A percentile compares a stretch with the other conserved stretches of the same genome.
Evolutionary conservation across 53 echinoderm and acorn worm genomes (phyloP).

Genomic region (Hippasteria phrygiana): DNA sequence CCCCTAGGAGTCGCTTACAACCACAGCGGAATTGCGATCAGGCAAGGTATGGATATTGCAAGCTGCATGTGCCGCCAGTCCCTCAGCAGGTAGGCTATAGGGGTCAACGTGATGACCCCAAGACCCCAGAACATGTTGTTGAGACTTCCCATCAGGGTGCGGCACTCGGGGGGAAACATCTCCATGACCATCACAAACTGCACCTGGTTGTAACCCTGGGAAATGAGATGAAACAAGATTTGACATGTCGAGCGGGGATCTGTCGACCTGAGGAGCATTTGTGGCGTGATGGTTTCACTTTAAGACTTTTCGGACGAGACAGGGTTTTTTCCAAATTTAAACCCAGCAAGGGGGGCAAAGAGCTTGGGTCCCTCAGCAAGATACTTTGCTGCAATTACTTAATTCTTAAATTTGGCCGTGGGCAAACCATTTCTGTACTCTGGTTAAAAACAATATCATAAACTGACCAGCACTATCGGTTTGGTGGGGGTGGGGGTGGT

Average conservation of each 20-base stretch:
- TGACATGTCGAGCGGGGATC: neutral
- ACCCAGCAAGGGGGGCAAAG: too few relatives aligned
- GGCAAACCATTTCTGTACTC: too few relatives aligned
- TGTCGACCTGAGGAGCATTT: too few relatives aligned
- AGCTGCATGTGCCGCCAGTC: slow-evolving; percentile 66
- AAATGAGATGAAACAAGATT: neutral
- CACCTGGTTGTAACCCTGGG: slow-evolving; percentile 27
- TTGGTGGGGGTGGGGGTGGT: too few relatives aligned
- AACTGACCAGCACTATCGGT: too few relatives aligned
- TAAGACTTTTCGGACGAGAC: too few relatives aligned
- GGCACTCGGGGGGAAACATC: slow-evolving; percentile 66
- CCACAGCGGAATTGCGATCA: slow-evolving; percentile 50
- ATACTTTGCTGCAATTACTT: too few relatives aligned
- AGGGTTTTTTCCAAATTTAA: too few relatives aligned
- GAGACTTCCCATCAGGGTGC: slow-evolving; percentile 48
- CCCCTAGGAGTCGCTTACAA: slow-evolving; percentile 35
- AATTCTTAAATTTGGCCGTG: too few relatives aligned
- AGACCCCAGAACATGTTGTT: slow-evolving; percentile 63
- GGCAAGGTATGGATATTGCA: slow-evolving; percentile 41
- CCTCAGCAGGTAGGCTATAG: slow-evolving; percentile 44
- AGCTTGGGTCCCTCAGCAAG: too few relatives aligned
- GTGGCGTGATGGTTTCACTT: too few relatives aligned
- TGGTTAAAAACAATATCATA: too few relatives aligned
- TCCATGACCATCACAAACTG: slow-evolving; percentile 56
- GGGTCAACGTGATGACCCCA: slow-evolving; percentile 26